Conservation (phyloP, 2,113 vertebrate species). For the Pygoscelis adeliae region DNA sequence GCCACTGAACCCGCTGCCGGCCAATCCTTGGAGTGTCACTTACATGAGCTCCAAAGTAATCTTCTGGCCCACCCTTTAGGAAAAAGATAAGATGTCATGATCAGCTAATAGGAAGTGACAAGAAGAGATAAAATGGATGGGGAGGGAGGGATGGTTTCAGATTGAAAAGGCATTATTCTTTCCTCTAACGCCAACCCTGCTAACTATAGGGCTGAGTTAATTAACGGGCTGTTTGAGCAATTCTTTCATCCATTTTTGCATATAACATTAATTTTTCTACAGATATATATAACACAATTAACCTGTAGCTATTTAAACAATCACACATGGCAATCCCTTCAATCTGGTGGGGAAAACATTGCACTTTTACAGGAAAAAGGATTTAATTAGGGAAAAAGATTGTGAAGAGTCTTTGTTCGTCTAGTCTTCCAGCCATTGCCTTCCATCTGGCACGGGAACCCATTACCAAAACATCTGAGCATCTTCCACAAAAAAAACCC, state of each 20-base stretch:
- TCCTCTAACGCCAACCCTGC: slow-evolving; percentile 60
- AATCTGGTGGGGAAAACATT: not conserved
- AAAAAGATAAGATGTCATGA: slow-evolving; percentile 80
- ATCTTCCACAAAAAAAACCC: not conserved
- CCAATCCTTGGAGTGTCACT: slow-evolving; percentile 80
- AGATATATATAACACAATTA: slow-evolving; percentile 65
- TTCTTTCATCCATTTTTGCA: slow-evolving; percentile 58
- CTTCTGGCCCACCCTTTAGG: slow-evolving; percentile 78
- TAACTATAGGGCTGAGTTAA: slow-evolving; percentile 70
- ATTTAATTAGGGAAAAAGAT: slow-evolving; percentile 11
- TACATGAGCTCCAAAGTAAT: slow-evolving; percentile 81
- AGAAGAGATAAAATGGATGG: slow-evolving; percentile 74
- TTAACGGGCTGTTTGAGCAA: slow-evolving; percentile 68
- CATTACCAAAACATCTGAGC: slow-evolving; percentile 27
- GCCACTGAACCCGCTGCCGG: slow-evolving; percentile 63
- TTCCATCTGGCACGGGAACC: slow-evolving; percentile 36
- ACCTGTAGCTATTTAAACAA: slow-evolving; percentile 57
- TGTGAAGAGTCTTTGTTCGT: slow-evolving; percentile 8
- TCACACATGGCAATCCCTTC: slow-evolving; percentile 3
- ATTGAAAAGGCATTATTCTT: slow-evolving; percentile 71
- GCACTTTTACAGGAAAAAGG: not conserved
- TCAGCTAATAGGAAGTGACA: slow-evolving; percentile 84
- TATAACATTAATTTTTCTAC: slow-evolving; percentile 61
- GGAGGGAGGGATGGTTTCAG: slow-evolving; percentile 68
- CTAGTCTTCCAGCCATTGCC: slow-evolving; percentile 10